phyloP scores from a whole-genome alignment of 2,113 vertebrate genomes.

The Zapornia atra region DNA sequence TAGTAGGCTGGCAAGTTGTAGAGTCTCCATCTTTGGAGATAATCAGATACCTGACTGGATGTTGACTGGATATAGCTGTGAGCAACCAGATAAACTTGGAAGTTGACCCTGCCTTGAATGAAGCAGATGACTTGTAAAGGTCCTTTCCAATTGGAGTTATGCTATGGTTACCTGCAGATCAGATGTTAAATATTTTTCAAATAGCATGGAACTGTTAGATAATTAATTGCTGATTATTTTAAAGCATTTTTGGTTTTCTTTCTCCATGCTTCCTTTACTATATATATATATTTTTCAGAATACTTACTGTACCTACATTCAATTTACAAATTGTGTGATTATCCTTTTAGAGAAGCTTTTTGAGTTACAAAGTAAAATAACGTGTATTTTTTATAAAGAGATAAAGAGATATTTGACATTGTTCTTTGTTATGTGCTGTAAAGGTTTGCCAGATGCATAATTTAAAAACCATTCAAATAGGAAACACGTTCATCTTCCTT shows the following conservation, averaged over 20 bases:
- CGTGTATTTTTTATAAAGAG: not conserved
- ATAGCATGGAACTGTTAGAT: not conserved
- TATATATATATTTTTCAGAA: not conserved
- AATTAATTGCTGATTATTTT: not conserved
- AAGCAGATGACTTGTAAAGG: not conserved
- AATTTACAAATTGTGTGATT: not conserved
- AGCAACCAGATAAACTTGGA: not conserved
- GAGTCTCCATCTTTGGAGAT: not conserved
- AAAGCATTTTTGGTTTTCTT: not conserved
- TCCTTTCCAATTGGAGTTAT: not conserved
- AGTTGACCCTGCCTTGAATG: not conserved
- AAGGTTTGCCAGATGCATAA: not conserved
- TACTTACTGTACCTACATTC: not conserved
- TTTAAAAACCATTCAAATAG: not conserved
- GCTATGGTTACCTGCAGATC: not conserved
- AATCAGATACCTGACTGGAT: not conserved
- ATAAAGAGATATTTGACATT: not conserved
- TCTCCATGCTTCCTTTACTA: not conserved
- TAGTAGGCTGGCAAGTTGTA: not conserved
- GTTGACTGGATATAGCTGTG: not conserved
- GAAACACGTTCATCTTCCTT: not conserved
- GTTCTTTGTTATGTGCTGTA: not conserved
- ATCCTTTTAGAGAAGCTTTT: not conserved
- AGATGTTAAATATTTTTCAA: not conserved
- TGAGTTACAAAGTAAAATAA: not conserved